These are phyloP conservation scores for Acanthisitta chloris DNA, from an alignment of 2,113 vertebrate genomes.

Conservation along the genomic window DNA sequence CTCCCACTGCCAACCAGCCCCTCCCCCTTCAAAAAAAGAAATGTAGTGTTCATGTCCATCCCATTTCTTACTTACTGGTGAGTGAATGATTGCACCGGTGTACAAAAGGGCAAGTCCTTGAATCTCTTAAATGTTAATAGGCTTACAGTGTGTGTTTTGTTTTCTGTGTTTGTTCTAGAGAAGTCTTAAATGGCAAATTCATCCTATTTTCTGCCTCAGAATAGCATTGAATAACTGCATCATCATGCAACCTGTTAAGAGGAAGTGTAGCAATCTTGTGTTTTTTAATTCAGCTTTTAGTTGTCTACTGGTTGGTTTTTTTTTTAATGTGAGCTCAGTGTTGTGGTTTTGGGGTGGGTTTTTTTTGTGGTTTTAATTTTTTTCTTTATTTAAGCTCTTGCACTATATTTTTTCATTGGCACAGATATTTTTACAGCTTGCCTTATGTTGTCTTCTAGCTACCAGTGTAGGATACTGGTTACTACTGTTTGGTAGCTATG, in stretches of 20 bases:
- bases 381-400: not conserved
- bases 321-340: not conserved
- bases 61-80: not conserved
- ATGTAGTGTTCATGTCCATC: not conserved
- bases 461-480: not conserved
- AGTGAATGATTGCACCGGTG: not conserved
- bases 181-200: not conserved
- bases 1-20: rapidly evolving
- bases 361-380: not conserved
- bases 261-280: not conserved
- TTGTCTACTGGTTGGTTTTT: not conserved
- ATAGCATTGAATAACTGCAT: not conserved
- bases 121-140: not conserved
- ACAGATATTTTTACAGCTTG: not conserved
- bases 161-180: not conserved
- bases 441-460: not conserved
- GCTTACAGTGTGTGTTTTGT: not conserved
- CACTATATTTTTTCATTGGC: not conserved
- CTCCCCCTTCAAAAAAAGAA: not conserved
- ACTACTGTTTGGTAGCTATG: not conserved
- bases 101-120: not conserved
- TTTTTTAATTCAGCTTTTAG: not conserved
- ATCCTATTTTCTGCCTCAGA: not conserved
- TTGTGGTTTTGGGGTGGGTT: not conserved
- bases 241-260: not conserved